A percentile compares a stretch with the other conserved stretches of the same genome.
phyloP scores from a whole-genome alignment of 2,888 invertebrate genomes.

The Helobdella robusta region DNA sequence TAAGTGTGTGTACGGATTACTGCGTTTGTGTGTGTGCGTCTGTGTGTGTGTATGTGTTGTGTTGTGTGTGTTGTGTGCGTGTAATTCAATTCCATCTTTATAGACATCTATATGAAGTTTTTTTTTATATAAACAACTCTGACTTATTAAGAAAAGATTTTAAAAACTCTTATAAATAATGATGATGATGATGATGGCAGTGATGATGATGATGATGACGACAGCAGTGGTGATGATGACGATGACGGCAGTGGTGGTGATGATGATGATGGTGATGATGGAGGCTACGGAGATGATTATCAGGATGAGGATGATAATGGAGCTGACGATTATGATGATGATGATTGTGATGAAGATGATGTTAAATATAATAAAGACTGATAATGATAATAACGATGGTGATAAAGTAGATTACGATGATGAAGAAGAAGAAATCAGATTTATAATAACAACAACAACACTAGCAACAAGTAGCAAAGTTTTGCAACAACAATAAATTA shows the following conservation, averaged over 20 bases:
- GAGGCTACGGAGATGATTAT: slow-evolving; percentile 12
- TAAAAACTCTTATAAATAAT: background rate
- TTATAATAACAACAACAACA: background rate
- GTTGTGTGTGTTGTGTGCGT: too few species aligned
- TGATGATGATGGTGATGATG: slow-evolving; percentile 23
- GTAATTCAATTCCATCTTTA: too few species aligned
- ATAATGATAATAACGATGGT: too few species aligned
- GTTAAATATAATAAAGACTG: too few species aligned
- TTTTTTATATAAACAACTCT: too few species aligned
- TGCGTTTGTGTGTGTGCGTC: too few species aligned
- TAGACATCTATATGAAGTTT: too few species aligned
- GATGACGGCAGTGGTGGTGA: slow-evolving; percentile 16
- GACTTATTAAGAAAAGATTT: background rate
- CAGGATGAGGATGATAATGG: background rate
- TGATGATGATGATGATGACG: slow-evolving; percentile 15
- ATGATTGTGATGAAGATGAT: slow-evolving; percentile 1
- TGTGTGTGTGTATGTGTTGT: too few species aligned
- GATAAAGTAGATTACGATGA: background rate
- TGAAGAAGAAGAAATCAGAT: background rate
- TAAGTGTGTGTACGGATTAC: too few species aligned
- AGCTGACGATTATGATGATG: background rate
- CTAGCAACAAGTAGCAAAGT: background rate
- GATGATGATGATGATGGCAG: slow-evolving; percentile 15
- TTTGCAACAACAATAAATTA: too few species aligned
- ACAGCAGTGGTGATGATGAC: slow-evolving; percentile 14